These are phyloP conservation scores for Cladorhizidae sp. DNA, from an alignment of 37 sponge, comb jelly and placozoan genomes.

Conservation along the genomic window DNA sequence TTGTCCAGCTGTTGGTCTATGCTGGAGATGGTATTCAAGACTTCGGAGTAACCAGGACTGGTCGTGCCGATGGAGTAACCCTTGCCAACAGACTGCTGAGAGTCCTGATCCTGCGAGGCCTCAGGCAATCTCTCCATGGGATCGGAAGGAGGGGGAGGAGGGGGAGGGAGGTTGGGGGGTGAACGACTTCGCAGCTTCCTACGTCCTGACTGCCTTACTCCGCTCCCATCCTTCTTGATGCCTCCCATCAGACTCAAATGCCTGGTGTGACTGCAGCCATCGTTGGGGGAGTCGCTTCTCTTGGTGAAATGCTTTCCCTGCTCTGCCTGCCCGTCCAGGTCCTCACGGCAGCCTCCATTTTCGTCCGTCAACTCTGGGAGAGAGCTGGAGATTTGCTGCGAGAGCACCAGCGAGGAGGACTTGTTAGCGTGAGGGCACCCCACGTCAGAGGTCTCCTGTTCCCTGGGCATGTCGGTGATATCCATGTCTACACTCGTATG, in stretches of 20 bases:
- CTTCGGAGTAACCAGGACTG: constrained; percentile 25
- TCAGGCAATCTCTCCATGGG: not conserved
- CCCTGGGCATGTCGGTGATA: not conserved
- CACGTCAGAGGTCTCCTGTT: not conserved
- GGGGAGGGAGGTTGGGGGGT: constrained; percentile 59
- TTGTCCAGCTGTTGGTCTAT: constrained; percentile 41
- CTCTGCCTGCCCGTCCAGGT: not conserved
- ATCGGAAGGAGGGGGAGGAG: constrained; percentile 45
- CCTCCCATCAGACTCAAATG: constrained; percentile 16
- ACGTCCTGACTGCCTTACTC: not conserved
- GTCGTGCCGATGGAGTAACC: not conserved
- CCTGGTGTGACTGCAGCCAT: constrained; percentile 12
- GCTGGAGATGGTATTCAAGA: constrained; percentile 28
- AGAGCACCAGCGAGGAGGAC: constrained; percentile 15
- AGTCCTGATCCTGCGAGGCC: not conserved
- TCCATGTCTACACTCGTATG: constrained; percentile 19
- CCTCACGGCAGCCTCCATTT: not conserved
- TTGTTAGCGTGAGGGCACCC: not conserved
- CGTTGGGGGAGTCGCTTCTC: not conserved
- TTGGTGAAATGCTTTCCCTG: not conserved
- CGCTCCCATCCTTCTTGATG: not conserved
- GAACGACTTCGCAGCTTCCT: constrained; percentile 45
- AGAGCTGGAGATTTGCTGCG: constrained; percentile 21
- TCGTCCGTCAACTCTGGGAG: constrained; percentile 19
- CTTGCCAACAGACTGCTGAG: not conserved